Conservation (phyloP, 2,797 vertebrate species). For the Halcyon leucocephala region DNA sequence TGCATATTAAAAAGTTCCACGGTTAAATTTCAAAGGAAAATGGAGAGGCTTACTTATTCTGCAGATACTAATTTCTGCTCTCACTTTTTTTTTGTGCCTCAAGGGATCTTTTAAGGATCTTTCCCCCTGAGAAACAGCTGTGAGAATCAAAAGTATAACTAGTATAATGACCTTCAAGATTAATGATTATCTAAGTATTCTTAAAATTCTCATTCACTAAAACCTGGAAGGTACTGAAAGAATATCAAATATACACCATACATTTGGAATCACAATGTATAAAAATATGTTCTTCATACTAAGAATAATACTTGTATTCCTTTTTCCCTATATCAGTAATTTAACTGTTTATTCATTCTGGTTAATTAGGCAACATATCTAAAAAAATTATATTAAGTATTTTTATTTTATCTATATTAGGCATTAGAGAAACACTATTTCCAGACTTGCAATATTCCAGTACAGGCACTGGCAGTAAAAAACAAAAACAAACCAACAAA, state of each 20-base stretch:
- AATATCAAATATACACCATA: not conserved
- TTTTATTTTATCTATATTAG: not conserved
- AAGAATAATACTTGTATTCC: not conserved
- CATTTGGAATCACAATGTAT: not conserved
- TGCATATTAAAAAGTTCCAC: not conserved
- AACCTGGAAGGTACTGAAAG: not conserved
- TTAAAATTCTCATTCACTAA: not conserved
- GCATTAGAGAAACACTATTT: not conserved
- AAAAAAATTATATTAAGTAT: not conserved
- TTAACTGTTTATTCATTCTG: not conserved
- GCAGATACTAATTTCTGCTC: not conserved
- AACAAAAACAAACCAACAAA: not conserved
- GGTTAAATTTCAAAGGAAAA: conserved; percentile 13
- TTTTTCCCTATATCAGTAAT: not conserved
- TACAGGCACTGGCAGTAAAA: not conserved
- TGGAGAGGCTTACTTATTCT: conserved; percentile 27
- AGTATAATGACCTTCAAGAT: conserved; percentile 22
- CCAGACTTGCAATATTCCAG: conserved; percentile 20
- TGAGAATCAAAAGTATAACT: conserved; percentile 29
- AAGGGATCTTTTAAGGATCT: not conserved
- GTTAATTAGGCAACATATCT: not conserved
- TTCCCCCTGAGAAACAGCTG: not conserved
- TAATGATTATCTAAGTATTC: conserved; percentile 15
- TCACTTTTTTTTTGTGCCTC: not conserved
- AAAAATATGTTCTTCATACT: not conserved